Evolutionary conservation across 2,797 vertebrate genomes (phyloP), one percentile per base, ranked within the genome.

Genomic region (Pangasius sanitwongsei): DNA sequence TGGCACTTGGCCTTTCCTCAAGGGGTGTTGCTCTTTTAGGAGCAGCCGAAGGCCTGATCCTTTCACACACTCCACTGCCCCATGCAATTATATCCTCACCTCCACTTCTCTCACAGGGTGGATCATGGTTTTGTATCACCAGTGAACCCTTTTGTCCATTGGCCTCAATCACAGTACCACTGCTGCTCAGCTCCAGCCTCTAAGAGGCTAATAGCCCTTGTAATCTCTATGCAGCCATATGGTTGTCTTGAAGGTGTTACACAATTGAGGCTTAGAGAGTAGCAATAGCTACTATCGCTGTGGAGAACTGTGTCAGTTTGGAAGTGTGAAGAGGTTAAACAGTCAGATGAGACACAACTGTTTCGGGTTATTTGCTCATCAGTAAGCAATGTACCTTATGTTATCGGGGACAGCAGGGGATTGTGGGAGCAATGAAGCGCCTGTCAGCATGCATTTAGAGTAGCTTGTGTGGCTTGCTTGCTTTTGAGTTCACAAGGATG

Each of bases 151-250:
- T 87, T 67, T 87, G 48, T 80, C 67, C 69, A 28, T 89, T 61
- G 87, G 59, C 84, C 74, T 59, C 59, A 48, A 65, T 83, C 82
- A 25, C 67, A 61, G 93, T 92, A 92, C 92, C 93, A 93, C 93
- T 93, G 94, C 94, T 93, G 13, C 31, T 80, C 59, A 78, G 41
- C 31, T 55, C 86, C 37, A 72, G 65, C 57, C 83, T 16, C 31
- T 25, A 55, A 86, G 78, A 85, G 81, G 23, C 61, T 31, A 88
- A 28, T 12, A 28, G 57, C 12, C n/a, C 65, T 69, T 69, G 28
- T 78, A 53, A 59, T 69, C 77, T 75, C 23, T 83, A 15, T 28
- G 25, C 44, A 8, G 69, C 55, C 53, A 2, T 50, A 48, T 34
- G 44, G 57, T 85, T 28, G 77, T 74, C 82, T 77, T 50, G 57